Percentiles rank a stretch among this genome's conserved stretches.
Conservation (phyloP, 2,113 vertebrate species). For the Peucedramus taeniatus region DNA sequence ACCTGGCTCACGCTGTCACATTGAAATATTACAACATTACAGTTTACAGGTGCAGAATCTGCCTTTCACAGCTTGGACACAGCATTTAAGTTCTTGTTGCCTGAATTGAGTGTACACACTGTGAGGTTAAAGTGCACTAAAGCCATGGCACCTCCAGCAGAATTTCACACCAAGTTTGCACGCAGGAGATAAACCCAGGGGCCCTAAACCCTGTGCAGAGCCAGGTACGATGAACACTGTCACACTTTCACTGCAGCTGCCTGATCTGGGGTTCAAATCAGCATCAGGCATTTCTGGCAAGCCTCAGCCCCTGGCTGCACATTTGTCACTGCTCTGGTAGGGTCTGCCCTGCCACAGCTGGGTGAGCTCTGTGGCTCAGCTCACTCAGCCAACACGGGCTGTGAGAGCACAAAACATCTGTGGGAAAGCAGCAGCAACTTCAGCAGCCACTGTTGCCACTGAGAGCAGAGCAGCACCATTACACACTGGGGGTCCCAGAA, state of each 20-base stretch:
- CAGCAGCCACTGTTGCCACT: background rate
- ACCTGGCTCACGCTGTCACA: background rate
- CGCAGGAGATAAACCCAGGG: background rate
- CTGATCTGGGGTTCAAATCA: background rate
- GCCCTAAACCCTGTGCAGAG: background rate
- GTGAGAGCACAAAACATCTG: background rate
- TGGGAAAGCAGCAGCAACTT: background rate
- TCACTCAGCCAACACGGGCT: rapidly evolving
- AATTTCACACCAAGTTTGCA: background rate
- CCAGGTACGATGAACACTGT: rapidly evolving
- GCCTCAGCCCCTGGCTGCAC: background rate
- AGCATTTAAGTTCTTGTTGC: background rate
- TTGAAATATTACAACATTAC: background rate
- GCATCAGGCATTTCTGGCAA: background rate
- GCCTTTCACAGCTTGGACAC: background rate
- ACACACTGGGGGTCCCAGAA: background rate
- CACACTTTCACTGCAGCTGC: background rate
- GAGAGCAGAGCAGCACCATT: background rate
- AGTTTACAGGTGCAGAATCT: background rate
- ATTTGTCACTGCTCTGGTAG: background rate
- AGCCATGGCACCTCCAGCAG: background rate
- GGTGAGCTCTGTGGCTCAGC: background rate
- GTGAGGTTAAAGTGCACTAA: background rate
- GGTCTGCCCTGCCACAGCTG: background rate
- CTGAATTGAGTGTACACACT: background rate